phyloP scores from a whole-genome alignment of 2,113 vertebrate genomes.

The Xiphorhynchus elegans region DNA sequence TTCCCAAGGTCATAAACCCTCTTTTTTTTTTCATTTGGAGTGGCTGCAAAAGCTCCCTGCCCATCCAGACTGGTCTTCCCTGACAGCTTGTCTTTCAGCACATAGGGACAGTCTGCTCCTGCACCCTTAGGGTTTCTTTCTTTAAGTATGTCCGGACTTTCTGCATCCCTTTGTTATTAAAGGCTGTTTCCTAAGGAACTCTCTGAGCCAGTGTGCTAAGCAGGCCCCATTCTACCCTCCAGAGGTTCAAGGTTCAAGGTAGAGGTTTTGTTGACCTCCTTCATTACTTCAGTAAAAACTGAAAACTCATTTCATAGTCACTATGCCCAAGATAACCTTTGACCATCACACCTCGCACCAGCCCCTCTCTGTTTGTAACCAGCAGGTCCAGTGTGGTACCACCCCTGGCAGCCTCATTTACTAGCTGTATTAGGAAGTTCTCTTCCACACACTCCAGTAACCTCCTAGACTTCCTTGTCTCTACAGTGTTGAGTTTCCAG shows the following conservation, averaged over 20 bases:
- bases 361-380: background rate
- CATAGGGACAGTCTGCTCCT: background rate
- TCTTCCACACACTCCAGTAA: background rate
- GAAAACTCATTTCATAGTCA: background rate
- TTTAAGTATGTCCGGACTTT: background rate
- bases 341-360: background rate
- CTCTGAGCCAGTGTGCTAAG: background rate
- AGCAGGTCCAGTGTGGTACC: background rate
- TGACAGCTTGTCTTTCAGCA: fast-evolving
- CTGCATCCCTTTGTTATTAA: background rate
- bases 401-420: background rate
- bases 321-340: background rate
- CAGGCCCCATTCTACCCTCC: background rate
- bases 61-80: background rate
- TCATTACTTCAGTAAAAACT: background rate
- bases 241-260: background rate
- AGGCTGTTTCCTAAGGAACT: background rate
- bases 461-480: background rate
- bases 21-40: no score
- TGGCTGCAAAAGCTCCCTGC: background rate
- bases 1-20: background rate
- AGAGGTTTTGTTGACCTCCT: background rate
- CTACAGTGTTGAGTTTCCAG: background rate
- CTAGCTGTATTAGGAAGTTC: background rate
- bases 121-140: background rate